Evolutionary conservation across 30 jellyfish, hydroid and myxozoan species (phyloP), one percentile per base, ranked within the genome.

Genomic region (Catostylus mosaicus): DNA sequence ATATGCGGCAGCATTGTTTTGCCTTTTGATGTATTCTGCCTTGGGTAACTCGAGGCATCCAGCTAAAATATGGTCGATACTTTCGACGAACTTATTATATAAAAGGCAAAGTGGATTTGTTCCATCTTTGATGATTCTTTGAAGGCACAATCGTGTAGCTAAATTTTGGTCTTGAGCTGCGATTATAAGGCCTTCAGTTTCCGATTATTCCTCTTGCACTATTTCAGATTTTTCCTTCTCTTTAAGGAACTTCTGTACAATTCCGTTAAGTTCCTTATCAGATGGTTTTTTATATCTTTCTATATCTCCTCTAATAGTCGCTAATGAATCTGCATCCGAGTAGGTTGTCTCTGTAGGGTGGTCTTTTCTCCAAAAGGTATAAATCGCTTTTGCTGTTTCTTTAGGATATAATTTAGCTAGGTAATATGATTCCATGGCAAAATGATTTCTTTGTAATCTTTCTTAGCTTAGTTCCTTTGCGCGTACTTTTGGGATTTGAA

Each of bases 161-260:
- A 67, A 67, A 37, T 62, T 67, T 67, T 67, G 60, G 62, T 67
- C 80, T 34, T 67, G 59, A 7, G 62, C 80, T n/a, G 80, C 80
- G 30, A 67, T 37, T 16, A 35, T 8, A 31, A 67, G 46, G 14
- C 80, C 62, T 37, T 67, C 80, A 30, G 80, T 67, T 10, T 70
- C 67, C 34, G 66, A 67, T 36, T 43, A 10, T 2, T 35, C n/a
- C 19, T n/a, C 82, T 22, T 29, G 1, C 47, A 67, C 51, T 47
- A 35, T 40, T 40, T 14, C 54, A 40, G 54, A 5, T 40, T 40
- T 40, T 40, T 40, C 7, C 14, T 40, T 40, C 11, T 14, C 14
- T 40, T 5, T 40, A 40, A 14, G 7, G 11, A 40, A 40, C 54
- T 5, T 40, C 54, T 5, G 54, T n/a, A n/a, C n/a, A n/a, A n/a